Evolutionary conservation across 2,113 vertebrate species (phyloP).

Genomic region (Emydura subglobosa): DNA sequence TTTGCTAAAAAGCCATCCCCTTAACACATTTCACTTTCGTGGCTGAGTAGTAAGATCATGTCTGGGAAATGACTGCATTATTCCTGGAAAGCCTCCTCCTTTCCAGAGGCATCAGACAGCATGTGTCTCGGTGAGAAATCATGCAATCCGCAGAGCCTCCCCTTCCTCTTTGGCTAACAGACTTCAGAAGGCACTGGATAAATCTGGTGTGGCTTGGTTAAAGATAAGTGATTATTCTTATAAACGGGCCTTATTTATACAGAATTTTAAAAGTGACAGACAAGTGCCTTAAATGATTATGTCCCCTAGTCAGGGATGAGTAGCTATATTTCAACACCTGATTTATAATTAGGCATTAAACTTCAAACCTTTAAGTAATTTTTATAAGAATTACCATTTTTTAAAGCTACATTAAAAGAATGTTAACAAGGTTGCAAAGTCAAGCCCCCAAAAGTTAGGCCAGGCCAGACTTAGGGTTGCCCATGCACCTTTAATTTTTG

Average conservation of each 20-base stretch:
- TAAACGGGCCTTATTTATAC: background rate
- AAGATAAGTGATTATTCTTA: background rate
- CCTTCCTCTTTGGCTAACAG: background rate
- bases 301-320: background rate
- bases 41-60: background rate
- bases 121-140: background rate
- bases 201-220: background rate
- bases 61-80: background rate
- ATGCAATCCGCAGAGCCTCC: background rate
- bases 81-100: background rate
- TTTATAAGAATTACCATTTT: background rate
- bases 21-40: fast-evolving
- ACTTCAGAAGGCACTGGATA: background rate
- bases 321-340: background rate
- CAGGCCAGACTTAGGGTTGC: too few species aligned
- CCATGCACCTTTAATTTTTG: too few species aligned
- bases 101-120: background rate
- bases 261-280: background rate
- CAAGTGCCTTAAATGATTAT: background rate
- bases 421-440: background rate
- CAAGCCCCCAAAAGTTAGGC: too few species aligned
- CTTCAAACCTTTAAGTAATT: background rate
- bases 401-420: background rate
- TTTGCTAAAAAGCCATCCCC: background rate
- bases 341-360: background rate